A percentile compares a stretch with the other conserved stretches of the same genome.
phyloP scores from a whole-genome alignment of 2,797 vertebrate species.

The Coilia nasus region DNA sequence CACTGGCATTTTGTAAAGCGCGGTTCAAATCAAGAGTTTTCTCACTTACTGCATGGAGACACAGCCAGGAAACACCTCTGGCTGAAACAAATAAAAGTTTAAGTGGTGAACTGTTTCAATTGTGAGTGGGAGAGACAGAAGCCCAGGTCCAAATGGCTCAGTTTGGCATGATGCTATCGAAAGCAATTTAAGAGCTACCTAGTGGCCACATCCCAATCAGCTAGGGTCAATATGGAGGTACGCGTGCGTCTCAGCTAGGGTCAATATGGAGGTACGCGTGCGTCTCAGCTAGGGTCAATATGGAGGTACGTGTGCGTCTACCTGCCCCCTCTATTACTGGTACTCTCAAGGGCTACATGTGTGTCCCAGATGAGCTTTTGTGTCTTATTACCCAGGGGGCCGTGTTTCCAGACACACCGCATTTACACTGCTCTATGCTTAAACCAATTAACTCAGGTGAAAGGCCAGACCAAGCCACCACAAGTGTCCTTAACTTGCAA shows the following conservation, averaged over 20 bases:
- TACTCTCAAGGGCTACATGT: neutral
- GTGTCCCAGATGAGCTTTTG: neutral
- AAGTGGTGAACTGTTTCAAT: neutral
- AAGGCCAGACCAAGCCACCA: neutral
- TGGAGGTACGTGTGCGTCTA: neutral
- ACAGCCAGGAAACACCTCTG: neutral
- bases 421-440: neutral
- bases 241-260: neutral
- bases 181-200: constrained; percentile 27
- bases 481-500: neutral
- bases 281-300: no score
- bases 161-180: neutral
- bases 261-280: neutral
- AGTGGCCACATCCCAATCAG: constrained; percentile 23
- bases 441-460: neutral
- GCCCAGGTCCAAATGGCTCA: neutral
- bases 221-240: neutral
- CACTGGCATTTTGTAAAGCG: neutral
- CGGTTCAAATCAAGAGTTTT: neutral
- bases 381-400: neutral
- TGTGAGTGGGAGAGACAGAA: neutral
- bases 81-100: neutral
- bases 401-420: neutral
- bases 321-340: neutral
- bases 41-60: neutral